A percentile compares a stretch with the other conserved stretches of the same genome.
Conservation (phyloP, 2,888 invertebrate genomes). For the Hoplodrina blanda region DNA sequence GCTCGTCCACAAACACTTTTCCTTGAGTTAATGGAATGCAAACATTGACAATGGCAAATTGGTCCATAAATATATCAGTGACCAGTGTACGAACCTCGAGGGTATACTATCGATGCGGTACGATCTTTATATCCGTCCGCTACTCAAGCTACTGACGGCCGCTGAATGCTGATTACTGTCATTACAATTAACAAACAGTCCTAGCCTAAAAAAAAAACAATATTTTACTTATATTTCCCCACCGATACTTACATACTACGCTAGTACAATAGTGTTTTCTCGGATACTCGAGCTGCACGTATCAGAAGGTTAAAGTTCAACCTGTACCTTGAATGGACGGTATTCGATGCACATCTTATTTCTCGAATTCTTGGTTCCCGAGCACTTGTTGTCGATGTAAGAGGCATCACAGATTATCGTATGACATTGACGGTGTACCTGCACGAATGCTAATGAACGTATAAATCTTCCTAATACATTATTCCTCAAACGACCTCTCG, state of each 20-base stretch:
- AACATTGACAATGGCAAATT: constrained; percentile 74
- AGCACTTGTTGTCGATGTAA: constrained; percentile 66
- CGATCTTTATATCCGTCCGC: constrained; percentile 69
- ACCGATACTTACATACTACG: background rate
- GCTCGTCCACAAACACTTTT: constrained; percentile 68
- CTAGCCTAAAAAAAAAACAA: constrained; percentile 53
- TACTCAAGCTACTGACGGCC: constrained; percentile 52
- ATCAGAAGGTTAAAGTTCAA: constrained; percentile 69
- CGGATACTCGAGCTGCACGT: constrained; percentile 36
- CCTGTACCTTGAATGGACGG: constrained; percentile 69
- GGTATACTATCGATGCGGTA: constrained; percentile 56
- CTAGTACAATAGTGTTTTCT: constrained; percentile 7
- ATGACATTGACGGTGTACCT: constrained; percentile 78
- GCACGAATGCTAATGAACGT: constrained; percentile 77
- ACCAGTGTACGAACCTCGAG: constrained; percentile 64
- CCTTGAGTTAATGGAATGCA: constrained; percentile 73
- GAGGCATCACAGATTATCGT: constrained; percentile 78
- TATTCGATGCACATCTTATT: constrained; percentile 75
- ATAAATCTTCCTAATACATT: constrained; percentile 72
- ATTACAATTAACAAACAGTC: constrained; percentile 74
- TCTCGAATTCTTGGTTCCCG: constrained; percentile 64
- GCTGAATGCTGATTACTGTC: constrained; percentile 78
- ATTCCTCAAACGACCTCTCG: constrained; percentile 71
- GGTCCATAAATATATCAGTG: constrained; percentile 72
- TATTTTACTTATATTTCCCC: constrained; percentile 32